Evolutionary conservation across 2,113 vertebrate species (phyloP).

Genomic region (Sorex fumeus): DNA sequence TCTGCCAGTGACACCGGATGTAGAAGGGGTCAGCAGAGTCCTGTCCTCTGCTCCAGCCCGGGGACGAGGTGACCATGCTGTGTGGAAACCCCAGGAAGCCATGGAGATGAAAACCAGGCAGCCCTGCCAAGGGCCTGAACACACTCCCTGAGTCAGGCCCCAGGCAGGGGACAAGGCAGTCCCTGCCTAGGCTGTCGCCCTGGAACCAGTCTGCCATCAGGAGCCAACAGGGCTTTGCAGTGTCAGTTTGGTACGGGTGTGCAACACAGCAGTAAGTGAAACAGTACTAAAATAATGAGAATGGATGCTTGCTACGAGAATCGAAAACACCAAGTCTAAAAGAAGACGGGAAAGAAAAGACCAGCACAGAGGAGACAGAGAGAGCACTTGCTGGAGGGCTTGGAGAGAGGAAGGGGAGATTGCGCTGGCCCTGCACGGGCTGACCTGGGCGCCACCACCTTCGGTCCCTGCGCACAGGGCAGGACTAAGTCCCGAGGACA

Average conservation of each 20-base stretch:
- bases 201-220: background rate
- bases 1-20: background rate
- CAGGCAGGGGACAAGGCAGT: background rate
- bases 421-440: no score
- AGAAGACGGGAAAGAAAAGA: conserved; percentile 38
- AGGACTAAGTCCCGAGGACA: no score
- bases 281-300: background rate
- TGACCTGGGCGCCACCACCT: no score
- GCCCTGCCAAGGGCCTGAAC: background rate
- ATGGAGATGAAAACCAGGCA: conserved; percentile 17
- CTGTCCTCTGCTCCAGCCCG: conserved; percentile 22
- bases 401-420: no score
- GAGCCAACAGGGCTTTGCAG: conserved; percentile 27
- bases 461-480: no score
- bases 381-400: no score
- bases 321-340: conserved; percentile 22
- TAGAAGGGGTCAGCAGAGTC: background rate
- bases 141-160: background rate
- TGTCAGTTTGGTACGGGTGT: background rate
- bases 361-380: background rate
- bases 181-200: background rate
- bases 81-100: conserved; percentile 40
- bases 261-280: conserved; percentile 25
- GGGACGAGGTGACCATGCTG: conserved; percentile 2
- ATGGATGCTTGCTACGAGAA: background rate